phyloP scores from a whole-genome alignment of 2,888 invertebrate genomes.

The Lottia gigantea region DNA sequence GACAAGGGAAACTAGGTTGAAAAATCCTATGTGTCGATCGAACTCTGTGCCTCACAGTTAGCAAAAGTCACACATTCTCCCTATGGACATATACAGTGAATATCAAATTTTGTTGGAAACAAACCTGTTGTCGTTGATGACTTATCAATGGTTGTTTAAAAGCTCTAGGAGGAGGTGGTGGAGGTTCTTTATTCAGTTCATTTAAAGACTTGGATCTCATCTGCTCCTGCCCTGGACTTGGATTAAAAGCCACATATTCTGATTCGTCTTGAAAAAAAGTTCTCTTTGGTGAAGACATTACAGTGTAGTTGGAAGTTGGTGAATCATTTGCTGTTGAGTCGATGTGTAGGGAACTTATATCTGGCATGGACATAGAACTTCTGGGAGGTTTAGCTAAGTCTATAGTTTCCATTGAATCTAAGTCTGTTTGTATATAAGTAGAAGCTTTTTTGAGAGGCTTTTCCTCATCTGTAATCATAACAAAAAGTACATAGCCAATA shows the following conservation, averaged over 20 bases:
- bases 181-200: neutral
- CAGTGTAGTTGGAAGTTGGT: neutral
- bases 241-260: constrained; percentile 3
- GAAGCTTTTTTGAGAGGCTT: constrained; percentile 67
- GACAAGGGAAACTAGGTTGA: no score
- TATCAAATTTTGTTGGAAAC: no score
- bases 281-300: constrained; percentile 7
- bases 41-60: no score
- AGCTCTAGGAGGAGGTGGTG: neutral
- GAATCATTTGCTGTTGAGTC: constrained; percentile 13
- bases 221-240: neutral
- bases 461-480: constrained; percentile 21
- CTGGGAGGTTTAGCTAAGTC: constrained; percentile 70
- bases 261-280: neutral
- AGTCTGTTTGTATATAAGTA: constrained; percentile 89
- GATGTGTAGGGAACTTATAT: constrained; percentile 28
- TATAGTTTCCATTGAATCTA: constrained; percentile 82
- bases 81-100: no score
- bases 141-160: constrained; percentile 26
- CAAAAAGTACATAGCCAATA: neutral
- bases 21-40: no score
- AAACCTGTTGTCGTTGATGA: constrained; percentile 34
- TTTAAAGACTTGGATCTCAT: neutral
- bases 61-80: no score
- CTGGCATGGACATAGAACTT: constrained; percentile 30